Evolutionary conservation across 2,888 invertebrate species (phyloP), one percentile per base, ranked within the genome.

Genomic region (Corbicula japonica): DNA sequence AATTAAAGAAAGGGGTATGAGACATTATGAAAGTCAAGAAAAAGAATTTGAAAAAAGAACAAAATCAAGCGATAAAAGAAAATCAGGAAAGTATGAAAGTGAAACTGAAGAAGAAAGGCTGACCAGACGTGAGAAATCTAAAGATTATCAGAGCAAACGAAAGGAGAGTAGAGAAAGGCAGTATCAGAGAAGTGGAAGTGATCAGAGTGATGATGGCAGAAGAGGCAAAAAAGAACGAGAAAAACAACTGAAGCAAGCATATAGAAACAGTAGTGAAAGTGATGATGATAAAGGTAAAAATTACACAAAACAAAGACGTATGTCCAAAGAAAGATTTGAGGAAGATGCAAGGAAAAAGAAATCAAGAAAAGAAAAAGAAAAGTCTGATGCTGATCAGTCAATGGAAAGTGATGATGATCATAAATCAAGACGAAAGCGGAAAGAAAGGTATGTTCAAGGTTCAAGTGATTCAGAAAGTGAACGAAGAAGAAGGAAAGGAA

Each of bases 181-280:
- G 1, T 26, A 48, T 26, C 23, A 21, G 30, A 38, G 35, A 48
- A 30, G 61, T 50, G 12, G 12, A 10, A 32, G 23, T 10, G 65
- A 65, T 44, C 61, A 66, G 15, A 70, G 76, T 50, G 76, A 72
- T 61, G 66, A 52, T 41, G 68, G 72, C 21, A 66, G 30, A 21
- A 56, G 56, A 48, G 61, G 73, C 23, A 30, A 52, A 23, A 72
- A 28, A 54, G 54, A 48, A 23, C 34, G 50, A 15, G 48, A 52
- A 12, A 66, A 66, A 41, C 66, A 52, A n/a, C 52, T 41, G 30
- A 54, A 44, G 28, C 23, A 34, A 18, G 21, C 30, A 18, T 38
- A 18, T n/a, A 41, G 41, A 35, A 41, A 66, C 10, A 54, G n/a
- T 26, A 65, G 63, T 72, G 71, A 54, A 62, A 72, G 62, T 32